phyloP scores from a whole-genome alignment of 2,888 invertebrate species.

The Xanthia icteritia region DNA sequence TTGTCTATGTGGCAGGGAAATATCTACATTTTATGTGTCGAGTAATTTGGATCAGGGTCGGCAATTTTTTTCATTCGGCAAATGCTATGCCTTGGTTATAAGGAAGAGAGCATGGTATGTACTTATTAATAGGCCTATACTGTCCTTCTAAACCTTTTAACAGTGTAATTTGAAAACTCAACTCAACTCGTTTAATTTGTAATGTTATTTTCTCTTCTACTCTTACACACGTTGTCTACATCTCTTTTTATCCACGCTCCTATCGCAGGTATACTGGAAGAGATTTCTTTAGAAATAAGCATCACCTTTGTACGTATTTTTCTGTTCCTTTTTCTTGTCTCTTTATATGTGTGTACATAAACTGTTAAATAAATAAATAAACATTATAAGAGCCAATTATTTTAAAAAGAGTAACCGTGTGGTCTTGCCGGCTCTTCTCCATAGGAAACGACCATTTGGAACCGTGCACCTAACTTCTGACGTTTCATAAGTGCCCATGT shows the following conservation, averaged over 20 bases:
- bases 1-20: not conserved
- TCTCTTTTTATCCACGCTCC: no score
- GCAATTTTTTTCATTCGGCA: not conserved
- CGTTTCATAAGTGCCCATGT: no score
- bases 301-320: no score
- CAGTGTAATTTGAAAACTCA: not conserved
- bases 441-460: not conserved
- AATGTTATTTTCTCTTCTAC: no score
- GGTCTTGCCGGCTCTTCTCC: not conserved
- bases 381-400: not conserved
- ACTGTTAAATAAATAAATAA: no score
- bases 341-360: no score
- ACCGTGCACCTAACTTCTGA: not conserved
- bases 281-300: no score
- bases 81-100: not conserved
- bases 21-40: not conserved
- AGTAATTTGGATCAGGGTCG: not conserved
- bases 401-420: not conserved
- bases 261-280: no score
- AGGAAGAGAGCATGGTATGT: not conserved
- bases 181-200: no score
- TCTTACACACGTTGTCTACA: no score
- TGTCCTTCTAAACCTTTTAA: no score
- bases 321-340: no score
- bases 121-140: not conserved